Evolutionary conservation across 2,888 invertebrate genomes (phyloP).

Genomic region (Diabrotica balteata): DNA sequence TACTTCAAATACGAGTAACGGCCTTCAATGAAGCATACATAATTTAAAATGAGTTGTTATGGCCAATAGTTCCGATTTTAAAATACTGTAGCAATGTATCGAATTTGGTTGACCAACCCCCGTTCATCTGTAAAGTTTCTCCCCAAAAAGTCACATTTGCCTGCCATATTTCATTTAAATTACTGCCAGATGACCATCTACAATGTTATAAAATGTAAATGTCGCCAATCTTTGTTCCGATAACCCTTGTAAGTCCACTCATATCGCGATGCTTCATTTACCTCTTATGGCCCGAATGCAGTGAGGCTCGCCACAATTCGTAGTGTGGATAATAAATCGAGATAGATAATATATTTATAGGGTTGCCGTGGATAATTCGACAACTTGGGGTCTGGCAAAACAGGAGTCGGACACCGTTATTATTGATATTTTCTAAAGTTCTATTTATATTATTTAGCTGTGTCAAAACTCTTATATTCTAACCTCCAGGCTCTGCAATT

Average conservation of each 20-base stretch:
- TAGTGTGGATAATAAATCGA: slow-evolving; percentile 53
- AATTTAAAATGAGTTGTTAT: slow-evolving; percentile 10
- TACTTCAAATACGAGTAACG: background rate
- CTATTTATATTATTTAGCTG: slow-evolving; percentile 23
- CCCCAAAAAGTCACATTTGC: slow-evolving; percentile 46
- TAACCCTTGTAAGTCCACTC: slow-evolving; percentile 54
- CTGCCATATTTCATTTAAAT: slow-evolving; percentile 54
- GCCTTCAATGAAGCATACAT: slow-evolving; percentile 3
- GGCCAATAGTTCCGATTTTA: slow-evolving; percentile 14
- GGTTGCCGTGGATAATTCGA: slow-evolving; percentile 45
- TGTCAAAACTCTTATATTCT: slow-evolving; percentile 10
- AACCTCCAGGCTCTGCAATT: background rate
- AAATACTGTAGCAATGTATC: background rate
- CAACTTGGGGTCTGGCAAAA: slow-evolving; percentile 28
- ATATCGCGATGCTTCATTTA: slow-evolving; percentile 58
- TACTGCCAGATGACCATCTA: slow-evolving; percentile 56
- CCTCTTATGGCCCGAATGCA: slow-evolving; percentile 54
- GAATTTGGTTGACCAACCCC: slow-evolving; percentile 11
- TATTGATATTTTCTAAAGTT: slow-evolving; percentile 18
- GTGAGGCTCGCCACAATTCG: slow-evolving; percentile 48
- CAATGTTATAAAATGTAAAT: slow-evolving; percentile 59
- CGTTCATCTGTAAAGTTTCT: slow-evolving; percentile 34
- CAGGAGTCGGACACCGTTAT: slow-evolving; percentile 19
- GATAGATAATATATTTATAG: slow-evolving; percentile 51
- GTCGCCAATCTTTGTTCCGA: slow-evolving; percentile 49